Evolutionary conservation across 2,888 invertebrate species (phyloP).

Genomic region (Lasioglossum pauxillum): DNA sequence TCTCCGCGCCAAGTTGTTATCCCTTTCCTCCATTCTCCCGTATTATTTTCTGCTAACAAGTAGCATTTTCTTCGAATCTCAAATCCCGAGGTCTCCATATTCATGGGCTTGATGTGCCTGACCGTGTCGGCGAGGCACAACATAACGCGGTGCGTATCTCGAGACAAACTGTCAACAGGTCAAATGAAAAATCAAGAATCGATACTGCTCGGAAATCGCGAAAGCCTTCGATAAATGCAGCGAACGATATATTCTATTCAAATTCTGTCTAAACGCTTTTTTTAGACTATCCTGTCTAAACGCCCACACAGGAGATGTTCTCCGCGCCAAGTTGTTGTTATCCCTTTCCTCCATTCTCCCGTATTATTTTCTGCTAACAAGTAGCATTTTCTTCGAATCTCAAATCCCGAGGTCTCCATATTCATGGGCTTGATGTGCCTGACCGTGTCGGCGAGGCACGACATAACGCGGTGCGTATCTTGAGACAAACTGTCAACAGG

Average conservation of each 20-base stretch:
- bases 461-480: no score
- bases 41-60: neutral
- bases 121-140: no score
- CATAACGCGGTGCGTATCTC: no score
- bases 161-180: conserved; percentile 84
- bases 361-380: neutral
- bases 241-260: conserved; percentile 93
- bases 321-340: neutral
- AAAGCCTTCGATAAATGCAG: conserved; percentile 86
- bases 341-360: neutral
- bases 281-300: neutral
- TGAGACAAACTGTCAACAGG: conserved; percentile 84
- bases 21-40: neutral
- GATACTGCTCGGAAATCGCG: conserved; percentile 67
- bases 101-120: neutral
- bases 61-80: neutral
- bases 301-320: neutral
- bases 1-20: neutral
- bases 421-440: neutral
- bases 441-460: no score
- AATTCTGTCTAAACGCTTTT: no score
- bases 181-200: conserved; percentile 63
- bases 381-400: neutral
- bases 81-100: neutral
- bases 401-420: neutral